Evolutionary conservation across 2,113 vertebrate genomes (phyloP), one percentile per base, ranked within the genome.

Genomic region (Sinocyclocheilus anophthalmus): DNA sequence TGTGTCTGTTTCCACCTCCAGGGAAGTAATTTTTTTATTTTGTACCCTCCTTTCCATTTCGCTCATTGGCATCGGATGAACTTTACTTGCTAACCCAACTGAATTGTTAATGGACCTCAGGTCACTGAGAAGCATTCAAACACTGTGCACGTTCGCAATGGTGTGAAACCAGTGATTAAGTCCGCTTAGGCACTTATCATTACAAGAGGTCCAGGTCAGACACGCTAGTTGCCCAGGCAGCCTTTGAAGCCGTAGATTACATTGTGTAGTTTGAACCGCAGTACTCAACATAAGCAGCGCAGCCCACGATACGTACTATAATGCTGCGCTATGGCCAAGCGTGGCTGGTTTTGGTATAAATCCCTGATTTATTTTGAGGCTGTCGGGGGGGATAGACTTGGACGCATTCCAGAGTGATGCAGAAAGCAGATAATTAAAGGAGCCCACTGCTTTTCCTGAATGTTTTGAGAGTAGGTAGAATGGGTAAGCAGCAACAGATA

Each of bases 1-100:
- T 91, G 79, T 92, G 83, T 92, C 91, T 85, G 69, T 73, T 70
- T 87, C 70, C 81, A 93, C 90, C 91, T 93, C 91, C 69, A 72
- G 91, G 89, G 61, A 90, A 76, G 90, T 88, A 3, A 50, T 86
- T 65, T 55, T 70, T 65, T 48, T 90, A 87, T 78, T 72, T 59
- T 11, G 18, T 39, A 70, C 48, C 81, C 18, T 59, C 53, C 8
- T 78, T 69, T 61, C 65, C 69, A 86, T 91, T 92, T 90, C 39
- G 0, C 12, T 85, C 88, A 85, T 87, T 57, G 33, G 26, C 16
- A 84, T 89, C 37, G 81, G 81, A 89, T 87, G 88, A 89, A 86
- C 83, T 87, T 88, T 82, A 57, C 85, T 84, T 78, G 50, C 81
- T 79, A 81, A 85, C 85, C 80, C 75, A 82, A 89, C 90, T 87